phyloP scores from a whole-genome alignment of 1,140 invertebrate genomes.

The Sitophilus oryzae region DNA sequence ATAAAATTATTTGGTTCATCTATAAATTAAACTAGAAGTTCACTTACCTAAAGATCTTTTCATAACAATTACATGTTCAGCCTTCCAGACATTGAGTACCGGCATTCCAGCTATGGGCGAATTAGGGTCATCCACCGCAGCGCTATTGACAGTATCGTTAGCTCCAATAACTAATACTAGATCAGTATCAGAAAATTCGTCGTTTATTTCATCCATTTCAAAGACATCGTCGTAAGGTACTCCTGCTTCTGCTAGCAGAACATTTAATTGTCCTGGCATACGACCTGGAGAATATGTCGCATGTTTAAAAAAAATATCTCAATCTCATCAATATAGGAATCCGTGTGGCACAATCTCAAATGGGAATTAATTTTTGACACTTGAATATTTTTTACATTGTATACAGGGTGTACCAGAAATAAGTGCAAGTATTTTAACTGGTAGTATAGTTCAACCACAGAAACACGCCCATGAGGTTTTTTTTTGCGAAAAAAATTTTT shows the following conservation, averaged over 20 bases:
- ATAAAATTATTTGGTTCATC: background rate
- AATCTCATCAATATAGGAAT: no score
- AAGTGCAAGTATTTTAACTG: no score
- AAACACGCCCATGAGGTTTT: no score
- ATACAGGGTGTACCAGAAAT: no score
- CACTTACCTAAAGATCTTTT: conserved; percentile 72
- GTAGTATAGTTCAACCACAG: no score
- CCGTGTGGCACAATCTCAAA: no score
- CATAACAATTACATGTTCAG: conserved; percentile 84
- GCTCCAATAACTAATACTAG: conserved; percentile 84
- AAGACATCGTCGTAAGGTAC: conserved; percentile 88
- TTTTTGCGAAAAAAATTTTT: no score
- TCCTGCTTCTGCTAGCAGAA: conserved; percentile 86
- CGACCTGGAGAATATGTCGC: conserved; percentile 64
- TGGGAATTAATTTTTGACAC: no score
- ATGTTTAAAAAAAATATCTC: no score
- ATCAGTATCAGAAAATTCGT: conserved; percentile 80
- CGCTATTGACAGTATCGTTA: conserved; percentile 90
- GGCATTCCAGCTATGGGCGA: conserved; percentile 92
- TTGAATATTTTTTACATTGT: no score
- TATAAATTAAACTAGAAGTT: background rate
- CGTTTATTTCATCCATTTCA: conserved; percentile 93
- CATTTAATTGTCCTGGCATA: conserved; percentile 88
- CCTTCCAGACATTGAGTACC: conserved; percentile 80
- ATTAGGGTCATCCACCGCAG: conserved; percentile 85